A percentile compares a stretch with the other conserved stretches of the same genome.
phyloP scores from a whole-genome alignment of 2,888 invertebrate genomes.

The Osmoderma eremita region DNA sequence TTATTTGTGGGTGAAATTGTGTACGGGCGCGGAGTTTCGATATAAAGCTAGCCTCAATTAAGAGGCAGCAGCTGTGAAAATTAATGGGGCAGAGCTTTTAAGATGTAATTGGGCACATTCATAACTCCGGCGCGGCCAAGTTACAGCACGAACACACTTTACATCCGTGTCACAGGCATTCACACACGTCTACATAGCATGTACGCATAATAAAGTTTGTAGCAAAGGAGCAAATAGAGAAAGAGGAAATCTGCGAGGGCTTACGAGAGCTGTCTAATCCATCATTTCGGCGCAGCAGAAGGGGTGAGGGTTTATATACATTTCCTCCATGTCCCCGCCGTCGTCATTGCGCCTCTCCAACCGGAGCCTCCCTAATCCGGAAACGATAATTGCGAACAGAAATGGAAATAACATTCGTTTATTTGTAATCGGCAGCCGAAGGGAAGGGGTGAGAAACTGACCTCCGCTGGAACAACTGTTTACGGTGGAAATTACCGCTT shows the following conservation, averaged over 20 bases:
- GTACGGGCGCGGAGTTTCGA: slow-evolving; percentile 30
- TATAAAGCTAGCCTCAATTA: slow-evolving; percentile 62
- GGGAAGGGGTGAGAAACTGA: slow-evolving; percentile 51
- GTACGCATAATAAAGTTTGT: slow-evolving; percentile 38
- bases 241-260: slow-evolving; percentile 29
- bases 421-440: slow-evolving; percentile 54
- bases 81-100: slow-evolving; percentile 73
- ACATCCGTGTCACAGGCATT: slow-evolving; percentile 31
- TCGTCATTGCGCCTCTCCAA: slow-evolving; percentile 38
- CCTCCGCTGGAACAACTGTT: slow-evolving; percentile 51
- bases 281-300: slow-evolving; percentile 56
- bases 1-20: slow-evolving; percentile 32
- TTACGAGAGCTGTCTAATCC: slow-evolving; percentile 53
- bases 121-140: slow-evolving; percentile 64
- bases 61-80: slow-evolving; percentile 73
- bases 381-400: slow-evolving; percentile 64
- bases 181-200: slow-evolving; percentile 29
- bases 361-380: slow-evolving; percentile 57
- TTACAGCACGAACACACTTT: slow-evolving; percentile 36
- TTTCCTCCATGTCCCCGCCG: slow-evolving; percentile 46
- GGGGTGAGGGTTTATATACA: slow-evolving; percentile 53
- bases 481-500: slow-evolving; percentile 52
- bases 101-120: slow-evolving; percentile 73
- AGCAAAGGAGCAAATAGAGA: slow-evolving; percentile 34
- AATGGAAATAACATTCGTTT: slow-evolving; percentile 60